phyloP scores from a whole-genome alignment of 2,797 vertebrate genomes.

The Choloepus didactylus region DNA sequence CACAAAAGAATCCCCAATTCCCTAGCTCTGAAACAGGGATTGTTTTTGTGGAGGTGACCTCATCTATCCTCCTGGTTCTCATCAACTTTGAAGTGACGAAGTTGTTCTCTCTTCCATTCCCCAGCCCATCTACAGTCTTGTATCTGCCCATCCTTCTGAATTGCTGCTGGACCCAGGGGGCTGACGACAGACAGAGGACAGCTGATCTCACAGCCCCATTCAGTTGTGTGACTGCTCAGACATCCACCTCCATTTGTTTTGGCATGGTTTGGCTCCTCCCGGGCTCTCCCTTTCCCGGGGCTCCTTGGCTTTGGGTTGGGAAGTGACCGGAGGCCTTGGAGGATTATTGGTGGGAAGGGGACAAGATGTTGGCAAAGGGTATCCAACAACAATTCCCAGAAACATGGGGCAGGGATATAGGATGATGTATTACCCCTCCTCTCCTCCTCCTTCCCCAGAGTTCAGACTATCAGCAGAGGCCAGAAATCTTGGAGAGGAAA shows the following conservation, averaged over 20 bases:
- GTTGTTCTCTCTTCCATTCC: not conserved
- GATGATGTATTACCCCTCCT: not conserved
- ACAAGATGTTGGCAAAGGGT: constrained; percentile 9
- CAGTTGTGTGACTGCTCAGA: not conserved
- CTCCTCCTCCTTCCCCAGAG: not conserved
- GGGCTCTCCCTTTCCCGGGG: not conserved
- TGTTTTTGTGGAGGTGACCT: not conserved
- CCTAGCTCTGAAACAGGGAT: not conserved
- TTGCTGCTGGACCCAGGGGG: not conserved
- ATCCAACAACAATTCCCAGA: constrained; percentile 72
- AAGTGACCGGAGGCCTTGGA: constrained; percentile 49
- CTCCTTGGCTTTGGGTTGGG: not conserved
- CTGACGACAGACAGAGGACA: not conserved
- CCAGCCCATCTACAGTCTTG: not conserved
- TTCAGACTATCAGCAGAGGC: constrained; percentile 66
- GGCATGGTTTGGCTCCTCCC: not conserved
- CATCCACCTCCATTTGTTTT: not conserved
- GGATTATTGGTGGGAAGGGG: not conserved
- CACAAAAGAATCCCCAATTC: not conserved
- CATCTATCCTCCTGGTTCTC: not conserved
- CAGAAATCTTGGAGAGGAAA: constrained; percentile 74
- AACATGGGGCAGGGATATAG: constrained; percentile 9
- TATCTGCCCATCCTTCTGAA: not conserved
- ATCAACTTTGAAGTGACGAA: not conserved
- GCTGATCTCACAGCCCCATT: not conserved